Percentiles rank a stretch among this genome's conserved stretches.
phyloP scores from a whole-genome alignment of 2,888 invertebrate species.

The Drosophila niveifrons region DNA sequence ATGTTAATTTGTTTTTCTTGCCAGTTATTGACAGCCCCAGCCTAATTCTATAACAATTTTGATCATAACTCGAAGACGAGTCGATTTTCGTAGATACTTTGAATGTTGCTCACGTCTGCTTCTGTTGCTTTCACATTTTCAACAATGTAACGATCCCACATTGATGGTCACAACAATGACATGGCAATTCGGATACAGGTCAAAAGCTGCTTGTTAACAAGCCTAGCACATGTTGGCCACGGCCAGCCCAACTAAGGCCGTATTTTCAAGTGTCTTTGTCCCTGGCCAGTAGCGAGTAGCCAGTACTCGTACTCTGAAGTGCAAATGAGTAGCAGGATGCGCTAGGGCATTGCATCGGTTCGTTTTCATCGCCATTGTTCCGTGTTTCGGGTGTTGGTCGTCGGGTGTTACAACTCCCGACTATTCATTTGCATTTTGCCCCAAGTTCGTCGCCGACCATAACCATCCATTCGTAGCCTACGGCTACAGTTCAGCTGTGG shows the following conservation, averaged over 20 bases:
- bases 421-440: conserved; percentile 69
- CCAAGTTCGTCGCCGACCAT: conserved; percentile 18
- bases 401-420: conserved; percentile 47
- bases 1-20: conserved; percentile 40
- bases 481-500: background rate
- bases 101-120: conserved; percentile 19
- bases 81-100: background rate
- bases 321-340: conserved; percentile 40
- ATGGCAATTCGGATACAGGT: conserved; percentile 41
- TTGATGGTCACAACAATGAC: conserved; percentile 18
- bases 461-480: background rate
- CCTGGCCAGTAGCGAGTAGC: background rate
- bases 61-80: background rate
- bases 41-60: conserved; percentile 11
- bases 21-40: conserved; percentile 20
- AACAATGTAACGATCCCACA: conserved; percentile 15
- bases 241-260: conserved; percentile 19
- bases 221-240: conserved; percentile 46
- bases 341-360: conserved; percentile 56
- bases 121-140: conserved; percentile 17
- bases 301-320: background rate
- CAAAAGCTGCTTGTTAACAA: conserved; percentile 71
- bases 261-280: conserved; percentile 17
- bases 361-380: conserved; percentile 21
- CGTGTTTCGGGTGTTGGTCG: conserved; percentile 23